A percentile compares a stretch with the other conserved stretches of the same genome.
phyloP scores from a whole-genome alignment of 2,888 invertebrate species.

The Rotaria sp. region DNA sequence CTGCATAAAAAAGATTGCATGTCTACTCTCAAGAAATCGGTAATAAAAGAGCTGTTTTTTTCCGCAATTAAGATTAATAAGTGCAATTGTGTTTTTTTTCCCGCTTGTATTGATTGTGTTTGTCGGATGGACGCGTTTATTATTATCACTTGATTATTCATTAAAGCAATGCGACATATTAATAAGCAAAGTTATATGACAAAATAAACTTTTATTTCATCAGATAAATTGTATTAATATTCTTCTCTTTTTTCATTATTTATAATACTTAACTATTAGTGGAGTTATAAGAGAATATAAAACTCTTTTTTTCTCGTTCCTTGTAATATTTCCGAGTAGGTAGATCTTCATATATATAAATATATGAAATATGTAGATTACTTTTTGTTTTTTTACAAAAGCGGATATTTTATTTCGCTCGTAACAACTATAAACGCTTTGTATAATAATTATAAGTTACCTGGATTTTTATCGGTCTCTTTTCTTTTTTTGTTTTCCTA shows the following conservation, averaged over 20 bases:
- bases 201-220: no score
- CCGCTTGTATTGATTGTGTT: neutral
- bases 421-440: neutral
- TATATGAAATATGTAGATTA: no score
- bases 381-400: neutral
- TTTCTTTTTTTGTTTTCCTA: neutral
- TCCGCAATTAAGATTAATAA: neutral
- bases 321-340: neutral
- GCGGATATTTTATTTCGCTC: neutral
- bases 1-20: neutral
- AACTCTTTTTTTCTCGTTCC: no score
- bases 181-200: no score
- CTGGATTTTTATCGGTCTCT: neutral
- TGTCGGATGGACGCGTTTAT: neutral
- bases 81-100: neutral
- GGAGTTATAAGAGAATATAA: no score
- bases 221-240: no score
- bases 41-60: no score
- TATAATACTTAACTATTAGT: neutral
- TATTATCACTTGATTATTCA: no score
- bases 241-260: neutral
- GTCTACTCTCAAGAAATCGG: neutral
- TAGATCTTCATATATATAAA: no score
- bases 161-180: no score
- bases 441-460: neutral